Evolutionary conservation across 1,140 invertebrate genomes (phyloP).

Genomic region (Atopsyche davidsoni): DNA sequence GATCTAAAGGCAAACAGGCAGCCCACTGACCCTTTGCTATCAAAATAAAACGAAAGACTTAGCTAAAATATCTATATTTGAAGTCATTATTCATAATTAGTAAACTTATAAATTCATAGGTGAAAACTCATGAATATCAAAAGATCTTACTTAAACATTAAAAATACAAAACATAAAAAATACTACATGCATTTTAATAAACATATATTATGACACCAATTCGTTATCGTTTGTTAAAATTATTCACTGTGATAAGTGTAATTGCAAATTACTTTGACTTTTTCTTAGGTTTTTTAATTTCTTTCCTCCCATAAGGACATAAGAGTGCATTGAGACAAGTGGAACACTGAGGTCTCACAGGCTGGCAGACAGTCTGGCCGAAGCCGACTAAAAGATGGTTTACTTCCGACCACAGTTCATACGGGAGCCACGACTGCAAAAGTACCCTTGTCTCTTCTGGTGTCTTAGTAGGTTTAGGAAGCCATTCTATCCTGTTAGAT

Average conservation of each 20-base stretch:
- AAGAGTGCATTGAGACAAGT: constrained; percentile 77
- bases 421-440: constrained; percentile 87
- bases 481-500: constrained; percentile 83
- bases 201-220: not conserved
- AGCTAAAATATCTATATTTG: no score
- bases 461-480: constrained; percentile 66
- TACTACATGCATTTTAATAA: not conserved
- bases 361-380: constrained; percentile 86
- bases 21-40: no score
- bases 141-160: no score
- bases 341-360: constrained; percentile 73
- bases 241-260: no score
- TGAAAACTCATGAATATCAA: no score
- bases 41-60: no score
- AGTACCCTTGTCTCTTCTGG: constrained; percentile 82
- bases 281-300: constrained; percentile 1
- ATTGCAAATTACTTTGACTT: not conserved
- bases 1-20: constrained; percentile 36
- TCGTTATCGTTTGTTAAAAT: no score
- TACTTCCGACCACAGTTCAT: constrained; percentile 80
- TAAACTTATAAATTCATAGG: no score
- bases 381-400: constrained; percentile 94
- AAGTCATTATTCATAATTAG: no score
- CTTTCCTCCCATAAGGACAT: constrained; percentile 64
- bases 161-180: not conserved